Evolutionary conservation across 2,113 vertebrate genomes (phyloP), one percentile per base, ranked within the genome.

Genomic region (Octodon degus): DNA sequence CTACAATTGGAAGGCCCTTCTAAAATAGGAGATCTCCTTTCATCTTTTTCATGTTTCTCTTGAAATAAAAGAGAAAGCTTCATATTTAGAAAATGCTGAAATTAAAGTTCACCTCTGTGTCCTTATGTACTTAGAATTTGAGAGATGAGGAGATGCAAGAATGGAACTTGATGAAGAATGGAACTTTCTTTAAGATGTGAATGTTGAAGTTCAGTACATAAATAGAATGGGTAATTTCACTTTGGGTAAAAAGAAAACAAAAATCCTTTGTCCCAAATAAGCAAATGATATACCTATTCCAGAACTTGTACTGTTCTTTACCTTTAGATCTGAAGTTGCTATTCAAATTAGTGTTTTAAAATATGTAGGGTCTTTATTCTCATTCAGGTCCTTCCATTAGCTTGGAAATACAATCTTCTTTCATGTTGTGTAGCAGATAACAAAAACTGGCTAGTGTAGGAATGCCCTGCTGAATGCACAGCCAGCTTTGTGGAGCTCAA

Each of bases 391-490:
- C 96, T 97, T 98, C 98, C 93, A 97, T 98, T 98, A 98, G 86
- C 74, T 94, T 93, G 89, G 95, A 98, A 98, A 98, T 94, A 90
- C 93, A 98, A 98, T 97, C 97, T 97, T 94, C 98, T 97, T 98
- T 98, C 98, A 94, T 97, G 97, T 98, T 94, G 97, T 97, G 96
- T 98, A 97, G 96, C 97, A 98, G 98, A 98, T 98, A 98, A 98
- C 97, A 98, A 96, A 98, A 98, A 93, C 97, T 97, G 97, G 95
- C 97, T 98, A 96, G 96, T 32, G 0, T 89, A 10, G 22, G 96
- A 98, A 98, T 97, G 95, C 94, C 98, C 98, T 0, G 68, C 98
- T 98, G 98, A 98, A 98, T 97, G 98, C 98, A 98, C 98, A 98
- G 98, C 97, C 93, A 19, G 96, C 89, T 97, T 96, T 97, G 94